Percentiles rank a stretch among this genome's conserved stretches.
Conservation (phyloP, 2,113 vertebrate species). For the Rhipidura dahli region DNA sequence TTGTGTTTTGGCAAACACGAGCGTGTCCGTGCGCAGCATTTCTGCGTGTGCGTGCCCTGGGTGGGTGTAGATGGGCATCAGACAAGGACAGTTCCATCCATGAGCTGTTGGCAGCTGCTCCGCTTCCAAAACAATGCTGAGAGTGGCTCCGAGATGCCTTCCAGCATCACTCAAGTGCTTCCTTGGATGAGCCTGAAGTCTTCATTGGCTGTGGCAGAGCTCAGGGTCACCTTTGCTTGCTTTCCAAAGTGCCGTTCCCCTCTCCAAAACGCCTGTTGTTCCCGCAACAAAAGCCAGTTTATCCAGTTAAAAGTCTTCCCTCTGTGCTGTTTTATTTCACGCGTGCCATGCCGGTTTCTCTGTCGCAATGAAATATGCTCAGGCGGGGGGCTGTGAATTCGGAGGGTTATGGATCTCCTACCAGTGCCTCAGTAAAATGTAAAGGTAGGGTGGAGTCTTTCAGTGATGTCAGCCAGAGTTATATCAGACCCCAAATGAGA, state of each 20-base stretch:
- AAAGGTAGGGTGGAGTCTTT: neutral
- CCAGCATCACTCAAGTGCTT: neutral
- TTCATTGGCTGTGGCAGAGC: neutral
- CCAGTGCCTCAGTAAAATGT: neutral
- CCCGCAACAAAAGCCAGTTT: neutral
- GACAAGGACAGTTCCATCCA: rapidly evolving
- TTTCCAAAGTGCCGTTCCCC: neutral
- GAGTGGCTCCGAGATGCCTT: neutral
- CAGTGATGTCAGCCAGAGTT: neutral
- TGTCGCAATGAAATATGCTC: neutral
- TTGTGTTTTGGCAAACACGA: rapidly evolving
- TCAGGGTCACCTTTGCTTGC: neutral
- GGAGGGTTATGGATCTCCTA: neutral
- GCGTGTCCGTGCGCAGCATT: rapidly evolving
- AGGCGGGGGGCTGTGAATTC: neutral
- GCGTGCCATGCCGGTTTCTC: neutral
- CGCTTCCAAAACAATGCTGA: rapidly evolving
- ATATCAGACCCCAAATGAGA: neutral
- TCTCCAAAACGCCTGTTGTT: neutral
- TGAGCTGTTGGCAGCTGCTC: neutral
- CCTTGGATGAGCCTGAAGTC: neutral
- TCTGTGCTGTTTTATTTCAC: neutral
- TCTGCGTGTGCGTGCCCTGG: rapidly evolving
- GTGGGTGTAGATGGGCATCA: rapidly evolving
- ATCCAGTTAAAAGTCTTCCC: neutral